phyloP scores from a whole-genome alignment of 2,113 vertebrate genomes.

The Podarcis muralis region DNA sequence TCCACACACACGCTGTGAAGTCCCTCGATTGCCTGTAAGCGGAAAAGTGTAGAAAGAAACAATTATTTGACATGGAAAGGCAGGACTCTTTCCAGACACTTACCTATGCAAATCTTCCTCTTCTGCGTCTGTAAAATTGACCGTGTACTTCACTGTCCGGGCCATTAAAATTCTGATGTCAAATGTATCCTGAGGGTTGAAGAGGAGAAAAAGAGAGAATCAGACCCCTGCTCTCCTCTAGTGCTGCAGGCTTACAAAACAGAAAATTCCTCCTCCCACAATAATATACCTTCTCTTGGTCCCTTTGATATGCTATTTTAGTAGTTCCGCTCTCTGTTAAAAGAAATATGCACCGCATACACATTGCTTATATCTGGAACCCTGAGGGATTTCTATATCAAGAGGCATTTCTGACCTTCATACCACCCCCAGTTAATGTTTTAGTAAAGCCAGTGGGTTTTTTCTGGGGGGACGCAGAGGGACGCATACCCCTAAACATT shows the following conservation, averaged over 20 bases:
- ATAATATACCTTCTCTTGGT: neutral
- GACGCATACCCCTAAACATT: too few relatives aligned
- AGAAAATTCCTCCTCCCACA: neutral
- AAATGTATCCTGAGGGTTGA: conserved; percentile 78
- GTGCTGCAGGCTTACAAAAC: neutral
- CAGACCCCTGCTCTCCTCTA: conserved; percentile 1
- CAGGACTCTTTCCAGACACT: neutral
- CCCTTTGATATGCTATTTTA: neutral
- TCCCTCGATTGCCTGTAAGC: neutral
- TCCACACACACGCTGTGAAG: neutral
- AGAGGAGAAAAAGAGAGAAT: neutral
- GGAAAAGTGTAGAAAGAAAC: neutral
- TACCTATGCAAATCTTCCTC: conserved; percentile 80
- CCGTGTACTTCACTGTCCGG: conserved; percentile 77
- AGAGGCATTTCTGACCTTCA: neutral
- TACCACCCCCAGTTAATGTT: neutral
- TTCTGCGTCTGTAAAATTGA: conserved; percentile 79
- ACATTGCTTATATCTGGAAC: neutral
- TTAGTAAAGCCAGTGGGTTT: neutral
- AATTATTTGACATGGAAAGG: neutral
- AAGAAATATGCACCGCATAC: neutral
- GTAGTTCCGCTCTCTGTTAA: neutral
- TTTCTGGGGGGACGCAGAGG: too few relatives aligned
- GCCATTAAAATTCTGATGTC: conserved; percentile 83
- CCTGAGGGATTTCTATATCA: neutral